Conservation (phyloP, 2,888 invertebrate genomes). For the Busseola fusca region DNA sequence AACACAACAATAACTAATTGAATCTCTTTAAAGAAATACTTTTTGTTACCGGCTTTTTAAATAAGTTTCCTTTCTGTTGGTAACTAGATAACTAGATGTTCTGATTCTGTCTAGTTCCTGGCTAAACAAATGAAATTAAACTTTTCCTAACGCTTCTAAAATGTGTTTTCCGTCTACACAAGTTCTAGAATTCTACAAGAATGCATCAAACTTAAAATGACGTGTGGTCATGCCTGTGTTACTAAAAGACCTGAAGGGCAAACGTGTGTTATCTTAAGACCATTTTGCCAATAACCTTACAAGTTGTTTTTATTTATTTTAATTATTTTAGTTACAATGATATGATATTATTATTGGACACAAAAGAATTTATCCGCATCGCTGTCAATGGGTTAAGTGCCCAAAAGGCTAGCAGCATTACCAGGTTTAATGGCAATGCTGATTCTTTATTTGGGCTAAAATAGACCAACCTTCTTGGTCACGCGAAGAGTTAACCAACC, state of each 20-base stretch:
- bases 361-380: too few relatives aligned
- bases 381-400: too few relatives aligned
- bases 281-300: neutral
- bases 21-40: conserved; percentile 17
- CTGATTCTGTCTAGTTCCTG: conserved; percentile 24
- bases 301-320: neutral
- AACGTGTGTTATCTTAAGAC: neutral
- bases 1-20: conserved; percentile 33
- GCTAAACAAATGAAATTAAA: conserved; percentile 5
- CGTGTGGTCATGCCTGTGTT: neutral
- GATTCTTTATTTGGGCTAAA: too few relatives aligned
- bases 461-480: too few relatives aligned
- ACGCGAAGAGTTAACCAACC: too few relatives aligned
- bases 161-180: conserved; percentile 26
- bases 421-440: too few relatives aligned
- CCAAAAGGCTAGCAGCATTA: too few relatives aligned
- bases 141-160: conserved; percentile 35
- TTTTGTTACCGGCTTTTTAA: conserved; percentile 23
- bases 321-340: too few relatives aligned
- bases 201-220: neutral
- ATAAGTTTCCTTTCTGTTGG: conserved; percentile 14
- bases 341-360: too few relatives aligned
- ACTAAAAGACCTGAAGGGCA: neutral
- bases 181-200: conserved; percentile 23
- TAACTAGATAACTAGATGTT: neutral